Conservation (phyloP, 1,140 invertebrate species). For the Latrodectus geometricus region DNA sequence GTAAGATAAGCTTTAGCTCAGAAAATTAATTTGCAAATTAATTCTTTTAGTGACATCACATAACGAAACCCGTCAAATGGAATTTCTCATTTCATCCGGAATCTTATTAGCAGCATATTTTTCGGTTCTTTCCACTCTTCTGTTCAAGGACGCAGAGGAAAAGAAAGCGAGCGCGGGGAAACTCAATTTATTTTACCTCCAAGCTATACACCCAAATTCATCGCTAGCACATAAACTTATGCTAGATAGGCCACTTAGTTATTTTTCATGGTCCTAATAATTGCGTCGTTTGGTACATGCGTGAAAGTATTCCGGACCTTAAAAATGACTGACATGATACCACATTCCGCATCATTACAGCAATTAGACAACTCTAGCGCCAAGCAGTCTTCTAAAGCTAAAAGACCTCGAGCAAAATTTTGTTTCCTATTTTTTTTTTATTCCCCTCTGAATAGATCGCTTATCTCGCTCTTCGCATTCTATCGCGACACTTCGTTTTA, state of each 20-base stretch:
- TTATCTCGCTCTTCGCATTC: slow-evolving; percentile 50
- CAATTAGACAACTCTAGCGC: slow-evolving; percentile 57
- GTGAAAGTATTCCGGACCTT: slow-evolving; percentile 49
- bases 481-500: slow-evolving; percentile 52
- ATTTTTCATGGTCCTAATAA: slow-evolving; percentile 48
- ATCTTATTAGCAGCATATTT: slow-evolving; percentile 3
- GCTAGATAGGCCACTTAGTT: slow-evolving; percentile 6
- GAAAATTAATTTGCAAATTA: background rate
- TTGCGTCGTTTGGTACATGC: slow-evolving; percentile 44
- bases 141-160: background rate
- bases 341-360: slow-evolving; percentile 51
- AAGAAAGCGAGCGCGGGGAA: background rate
- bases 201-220: slow-evolving; percentile 19
- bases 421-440: background rate
- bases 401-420: slow-evolving; percentile 11
- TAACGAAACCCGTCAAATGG: background rate
- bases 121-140: slow-evolving; percentile 24
- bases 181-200: slow-evolving; percentile 26
- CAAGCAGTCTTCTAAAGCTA: slow-evolving; percentile 47
- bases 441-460: slow-evolving; percentile 7
- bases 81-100: background rate
- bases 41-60: background rate
- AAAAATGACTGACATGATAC: background rate
- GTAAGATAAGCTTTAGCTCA: no score
- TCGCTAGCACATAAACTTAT: slow-evolving; percentile 1